Evolutionary conservation across 2,113 vertebrate genomes (phyloP), one percentile per base, ranked within the genome.

Genomic region (Sylvilagus bachmani): DNA sequence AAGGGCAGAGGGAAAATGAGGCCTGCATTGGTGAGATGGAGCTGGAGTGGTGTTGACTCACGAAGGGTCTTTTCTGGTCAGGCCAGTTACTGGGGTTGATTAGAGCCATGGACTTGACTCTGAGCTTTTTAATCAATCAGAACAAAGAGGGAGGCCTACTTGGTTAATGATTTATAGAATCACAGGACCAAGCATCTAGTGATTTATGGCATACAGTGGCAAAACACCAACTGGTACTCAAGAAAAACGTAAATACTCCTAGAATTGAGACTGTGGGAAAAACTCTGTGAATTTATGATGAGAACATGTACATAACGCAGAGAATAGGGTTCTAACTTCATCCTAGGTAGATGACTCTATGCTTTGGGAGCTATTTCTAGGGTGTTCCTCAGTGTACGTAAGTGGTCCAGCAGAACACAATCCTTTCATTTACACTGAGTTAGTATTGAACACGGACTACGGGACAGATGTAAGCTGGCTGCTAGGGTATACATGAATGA

Each of bases 41-140:
- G 16, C 6, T 31, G 33, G 44, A 51, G n/a, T 11, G 27, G 93
- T 58, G 12, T 73, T 53, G 70, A 24, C 38, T 70, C 62, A 21
- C 2, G 78, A 61, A 74, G 53, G 64, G 16, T 36, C 31, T 86
- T 10, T 10, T 75, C 84, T 58, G 22, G 21, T 9, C 25, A 31
- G 75, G 21, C 29, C 1, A 75, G 44, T 44, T 36, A 17, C 0
- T 81, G 33, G 19, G 3, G 31, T 24, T 33, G 55, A 31, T 36
- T 16, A 75, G 29, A 51, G 36, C 62, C 10, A 24, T 12, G 58
- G 3, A 64, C 74, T 80, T 80, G 73, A 33, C 49, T 77, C 67
- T 70, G 82, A 69, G n/a, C 33, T 71, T 93, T 86, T 80, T 71
- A 70, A 81, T 55, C 36, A 84, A 22, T 90, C 58, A 92, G 83